These are phyloP conservation scores for Dendroctonus valens DNA, from an alignment of 1,140 invertebrate species.

Conservation along the genomic window DNA sequence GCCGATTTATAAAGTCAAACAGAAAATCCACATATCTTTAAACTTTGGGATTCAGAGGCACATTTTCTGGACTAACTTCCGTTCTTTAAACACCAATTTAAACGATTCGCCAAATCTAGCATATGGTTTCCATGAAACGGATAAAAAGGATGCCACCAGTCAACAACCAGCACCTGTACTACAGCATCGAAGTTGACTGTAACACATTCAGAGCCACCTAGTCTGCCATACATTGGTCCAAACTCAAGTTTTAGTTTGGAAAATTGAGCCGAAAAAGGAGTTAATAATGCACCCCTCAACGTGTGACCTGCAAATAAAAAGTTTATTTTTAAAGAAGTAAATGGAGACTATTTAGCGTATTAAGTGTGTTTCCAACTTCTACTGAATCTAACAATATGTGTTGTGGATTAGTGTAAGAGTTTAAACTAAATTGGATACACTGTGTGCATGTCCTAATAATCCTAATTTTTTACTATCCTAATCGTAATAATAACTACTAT, in stretches of 20 bases:
- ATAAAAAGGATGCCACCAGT: conserved; percentile 75
- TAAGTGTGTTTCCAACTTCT: no score
- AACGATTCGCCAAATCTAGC: conserved; percentile 43
- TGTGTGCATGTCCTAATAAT: background rate
- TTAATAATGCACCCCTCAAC: conserved; percentile 59
- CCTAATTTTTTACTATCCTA: no score
- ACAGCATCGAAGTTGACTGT: conserved; percentile 62
- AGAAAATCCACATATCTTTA: no score
- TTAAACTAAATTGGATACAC: background rate
- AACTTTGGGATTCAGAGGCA: background rate
- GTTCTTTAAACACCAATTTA: background rate
- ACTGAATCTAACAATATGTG: no score
- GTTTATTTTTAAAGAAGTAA: background rate
- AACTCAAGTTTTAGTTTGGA: conserved; percentile 63
- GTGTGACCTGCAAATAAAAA: conserved; percentile 56
- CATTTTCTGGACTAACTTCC: background rate
- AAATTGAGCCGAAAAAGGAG: conserved; percentile 60
- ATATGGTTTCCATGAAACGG: conserved; percentile 50
- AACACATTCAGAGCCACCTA: conserved; percentile 49
- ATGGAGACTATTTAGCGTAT: no score
- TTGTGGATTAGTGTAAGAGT: background rate
- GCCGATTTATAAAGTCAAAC: no score
- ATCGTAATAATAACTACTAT: no score
- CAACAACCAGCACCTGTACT: conserved; percentile 59
- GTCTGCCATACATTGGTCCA: conserved; percentile 48